Evolutionary conservation across 2,888 invertebrate genomes (phyloP).

Genomic region (Keiferia lycopersicella): DNA sequence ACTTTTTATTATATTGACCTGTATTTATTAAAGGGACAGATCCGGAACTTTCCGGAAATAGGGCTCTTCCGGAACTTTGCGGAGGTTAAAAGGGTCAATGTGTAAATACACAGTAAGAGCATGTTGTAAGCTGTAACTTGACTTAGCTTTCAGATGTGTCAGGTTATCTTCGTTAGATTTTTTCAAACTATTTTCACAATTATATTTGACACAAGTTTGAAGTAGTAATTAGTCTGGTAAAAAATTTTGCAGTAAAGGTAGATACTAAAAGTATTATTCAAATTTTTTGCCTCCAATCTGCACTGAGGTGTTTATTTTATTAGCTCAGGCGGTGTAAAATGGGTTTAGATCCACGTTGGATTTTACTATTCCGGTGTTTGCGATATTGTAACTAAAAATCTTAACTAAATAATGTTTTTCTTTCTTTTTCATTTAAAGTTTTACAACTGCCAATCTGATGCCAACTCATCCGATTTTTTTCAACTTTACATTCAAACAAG

Average conservation of each 20-base stretch:
- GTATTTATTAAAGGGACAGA: not conserved
- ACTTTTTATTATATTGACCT: not conserved
- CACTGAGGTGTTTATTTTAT: constrained; percentile 3
- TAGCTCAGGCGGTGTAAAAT: constrained; percentile 1
- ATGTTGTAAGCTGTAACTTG: not conserved
- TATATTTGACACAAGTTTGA: too few relatives aligned
- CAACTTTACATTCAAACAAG: too few relatives aligned
- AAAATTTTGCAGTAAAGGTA: too few relatives aligned
- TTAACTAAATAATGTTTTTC: too few relatives aligned
- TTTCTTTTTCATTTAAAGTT: too few relatives aligned
- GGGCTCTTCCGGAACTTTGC: constrained; percentile 1
- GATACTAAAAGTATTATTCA: too few relatives aligned
- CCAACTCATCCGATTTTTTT: not conserved
- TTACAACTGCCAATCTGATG: too few relatives aligned
- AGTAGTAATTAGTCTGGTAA: too few relatives aligned
- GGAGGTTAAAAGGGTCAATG: constrained; percentile 2
- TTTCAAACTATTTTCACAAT: not conserved
- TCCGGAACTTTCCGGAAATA: constrained; percentile 5
- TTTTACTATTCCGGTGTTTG: too few relatives aligned
- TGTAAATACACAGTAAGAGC: not conserved
- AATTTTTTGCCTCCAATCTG: too few relatives aligned
- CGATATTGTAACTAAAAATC: too few relatives aligned
- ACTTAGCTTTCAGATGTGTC: not conserved
- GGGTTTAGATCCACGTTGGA: not conserved
- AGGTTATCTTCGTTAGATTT: not conserved